Percentiles rank a stretch among this genome's conserved stretches.
These are phyloP conservation scores for Telmatochromis brichardi DNA, from an alignment of 2,113 vertebrate genomes.

Conservation along the genomic window DNA sequence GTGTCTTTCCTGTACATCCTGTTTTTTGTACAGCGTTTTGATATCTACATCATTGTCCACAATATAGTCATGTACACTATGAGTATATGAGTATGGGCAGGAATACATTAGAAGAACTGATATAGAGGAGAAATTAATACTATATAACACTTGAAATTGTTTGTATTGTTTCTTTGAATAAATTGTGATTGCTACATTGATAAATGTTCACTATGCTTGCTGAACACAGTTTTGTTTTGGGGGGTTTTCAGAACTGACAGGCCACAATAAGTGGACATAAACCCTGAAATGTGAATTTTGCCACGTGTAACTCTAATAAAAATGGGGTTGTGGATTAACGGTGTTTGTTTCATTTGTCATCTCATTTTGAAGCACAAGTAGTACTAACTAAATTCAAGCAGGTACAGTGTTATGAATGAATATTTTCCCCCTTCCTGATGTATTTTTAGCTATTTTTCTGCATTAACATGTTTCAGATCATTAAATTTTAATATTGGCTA, in stretches of 20 bases:
- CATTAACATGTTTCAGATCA: not conserved
- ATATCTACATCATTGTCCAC: slow-evolving; percentile 17
- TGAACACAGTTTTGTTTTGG: not conserved
- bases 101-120: not conserved
- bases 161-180: slow-evolving; percentile 23
- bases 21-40: slow-evolving; percentile 51
- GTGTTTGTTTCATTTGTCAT: not conserved
- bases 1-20: slow-evolving; percentile 14
- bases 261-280: not conserved
- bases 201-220: not conserved
- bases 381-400: not conserved
- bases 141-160: slow-evolving; percentile 30
- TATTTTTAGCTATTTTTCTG: not conserved
- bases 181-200: slow-evolving; percentile 24
- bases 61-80: not conserved
- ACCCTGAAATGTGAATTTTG: slow-evolving; percentile 29
- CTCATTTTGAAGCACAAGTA: not conserved
- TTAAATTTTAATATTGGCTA: not conserved
- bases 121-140: not conserved
- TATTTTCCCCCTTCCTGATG: not conserved
- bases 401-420: not conserved
- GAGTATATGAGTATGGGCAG: not conserved
- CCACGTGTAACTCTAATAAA: slow-evolving; percentile 9
- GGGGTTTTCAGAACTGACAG: not conserved
- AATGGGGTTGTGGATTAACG: not conserved